Percentiles rank a stretch among this genome's conserved stretches.
Evolutionary conservation across 2,113 vertebrate species (phyloP).

Genomic region (Lichenostomus cassidix): DNA sequence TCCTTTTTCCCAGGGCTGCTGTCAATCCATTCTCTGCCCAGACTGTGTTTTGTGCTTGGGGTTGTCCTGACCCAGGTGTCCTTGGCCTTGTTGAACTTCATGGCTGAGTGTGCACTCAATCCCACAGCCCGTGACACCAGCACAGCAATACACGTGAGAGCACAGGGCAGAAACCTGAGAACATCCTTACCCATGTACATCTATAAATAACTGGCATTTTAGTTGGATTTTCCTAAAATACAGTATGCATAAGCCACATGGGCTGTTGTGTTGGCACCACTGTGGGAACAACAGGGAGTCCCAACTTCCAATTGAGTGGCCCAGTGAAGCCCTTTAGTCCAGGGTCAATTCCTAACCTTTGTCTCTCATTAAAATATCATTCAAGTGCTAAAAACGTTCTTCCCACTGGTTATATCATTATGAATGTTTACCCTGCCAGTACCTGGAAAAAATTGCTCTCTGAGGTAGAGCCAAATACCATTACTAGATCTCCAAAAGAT

Average conservation of each 20-base stretch:
- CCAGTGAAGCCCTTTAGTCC: constrained; percentile 22
- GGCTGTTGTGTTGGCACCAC: neutral
- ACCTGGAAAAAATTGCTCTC: constrained; percentile 73
- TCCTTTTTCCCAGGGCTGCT: neutral
- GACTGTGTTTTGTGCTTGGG: neutral
- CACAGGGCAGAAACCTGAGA: neutral
- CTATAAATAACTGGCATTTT: neutral
- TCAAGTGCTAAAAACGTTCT: constrained; percentile 51
- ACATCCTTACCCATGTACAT: neutral
- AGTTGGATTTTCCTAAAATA: neutral
- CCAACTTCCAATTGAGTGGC: neutral
- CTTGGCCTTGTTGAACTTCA: neutral
- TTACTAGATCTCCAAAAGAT: constrained; percentile 73
- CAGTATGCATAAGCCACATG: neutral
- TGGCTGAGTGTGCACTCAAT: neutral
- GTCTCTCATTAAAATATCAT: constrained; percentile 31
- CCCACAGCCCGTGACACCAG: neutral
- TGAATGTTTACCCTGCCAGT: constrained; percentile 71
- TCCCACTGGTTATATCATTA: constrained; percentile 72
- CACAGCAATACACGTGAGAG: neutral
- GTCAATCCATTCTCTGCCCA: neutral
- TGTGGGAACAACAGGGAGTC: neutral
- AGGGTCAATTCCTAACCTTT: constrained; percentile 52
- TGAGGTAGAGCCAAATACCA: constrained; percentile 74
- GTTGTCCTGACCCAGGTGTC: neutral